Percentiles rank a stretch among this genome's conserved stretches.
Conservation (phyloP, 2,888 invertebrate genomes). For the Cantharis rustica region DNA sequence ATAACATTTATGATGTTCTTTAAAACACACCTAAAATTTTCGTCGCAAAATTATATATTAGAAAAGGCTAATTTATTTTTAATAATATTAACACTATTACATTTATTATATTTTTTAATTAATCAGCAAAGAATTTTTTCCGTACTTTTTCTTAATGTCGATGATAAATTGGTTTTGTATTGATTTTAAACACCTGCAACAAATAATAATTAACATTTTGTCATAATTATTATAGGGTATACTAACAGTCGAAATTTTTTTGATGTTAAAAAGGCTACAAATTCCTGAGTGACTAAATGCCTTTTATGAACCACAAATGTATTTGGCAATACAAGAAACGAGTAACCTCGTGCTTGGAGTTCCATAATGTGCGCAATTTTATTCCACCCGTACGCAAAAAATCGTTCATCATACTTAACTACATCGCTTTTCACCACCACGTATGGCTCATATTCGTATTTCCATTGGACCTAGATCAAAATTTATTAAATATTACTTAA, state of each 20-base stretch:
- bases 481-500: background rate
- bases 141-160: background rate
- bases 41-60: too few species aligned
- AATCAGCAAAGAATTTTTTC: background rate
- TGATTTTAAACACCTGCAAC: background rate
- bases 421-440: slow-evolving; percentile 76
- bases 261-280: background rate
- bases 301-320: slow-evolving; percentile 90
- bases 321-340: slow-evolving; percentile 75
- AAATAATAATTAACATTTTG: background rate
- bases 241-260: background rate
- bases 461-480: slow-evolving; percentile 77
- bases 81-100: too few species aligned
- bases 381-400: slow-evolving; percentile 96
- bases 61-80: too few species aligned
- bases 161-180: background rate
- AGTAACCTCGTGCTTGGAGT: slow-evolving; percentile 74
- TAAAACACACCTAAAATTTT: too few species aligned
- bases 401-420: slow-evolving; percentile 81
- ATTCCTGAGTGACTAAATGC: slow-evolving; percentile 61
- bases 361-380: slow-evolving; percentile 90
- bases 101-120: background rate
- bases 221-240: background rate
- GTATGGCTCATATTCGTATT: slow-evolving; percentile 90
- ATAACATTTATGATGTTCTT: too few species aligned